Conservation (phyloP, 64 coral and sea anemone genomes). For the Anthopleura sola region DNA sequence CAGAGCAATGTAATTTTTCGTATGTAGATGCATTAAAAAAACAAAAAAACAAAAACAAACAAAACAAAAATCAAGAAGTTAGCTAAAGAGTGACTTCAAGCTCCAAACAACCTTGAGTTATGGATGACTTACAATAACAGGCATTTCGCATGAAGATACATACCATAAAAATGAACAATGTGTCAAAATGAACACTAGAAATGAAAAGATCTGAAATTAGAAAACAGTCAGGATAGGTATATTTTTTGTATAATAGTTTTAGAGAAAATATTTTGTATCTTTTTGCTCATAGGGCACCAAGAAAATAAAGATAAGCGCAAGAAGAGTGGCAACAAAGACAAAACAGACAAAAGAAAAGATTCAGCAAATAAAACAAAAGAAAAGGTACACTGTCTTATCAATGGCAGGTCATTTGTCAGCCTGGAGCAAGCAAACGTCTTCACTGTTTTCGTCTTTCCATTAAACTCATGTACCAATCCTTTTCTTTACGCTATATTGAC, state of each 20-base stretch:
- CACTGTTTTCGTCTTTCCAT: slow-evolving; percentile 83
- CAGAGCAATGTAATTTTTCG: too few relatives aligned
- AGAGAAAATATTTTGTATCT: too few relatives aligned
- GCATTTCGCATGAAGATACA: too few relatives aligned
- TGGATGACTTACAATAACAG: too few relatives aligned
- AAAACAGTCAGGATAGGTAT: slow-evolving; percentile 25
- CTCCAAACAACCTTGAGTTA: too few relatives aligned
- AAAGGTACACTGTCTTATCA: too few relatives aligned
- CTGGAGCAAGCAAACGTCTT: slow-evolving; percentile 84
- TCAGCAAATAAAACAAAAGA: slow-evolving; percentile 12
- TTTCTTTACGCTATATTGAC: slow-evolving; percentile 97
- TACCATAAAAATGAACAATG: too few relatives aligned
- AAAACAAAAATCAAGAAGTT: too few relatives aligned
- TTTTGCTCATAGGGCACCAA: background rate
- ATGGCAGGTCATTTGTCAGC: slow-evolving; percentile 64
- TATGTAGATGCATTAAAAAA: too few relatives aligned
- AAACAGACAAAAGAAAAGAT: slow-evolving; percentile 25
- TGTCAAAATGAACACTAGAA: too few relatives aligned
- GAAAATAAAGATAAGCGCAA: slow-evolving; percentile 28
- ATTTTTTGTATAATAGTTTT: background rate
- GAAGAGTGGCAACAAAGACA: slow-evolving; percentile 26
- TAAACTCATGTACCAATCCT: slow-evolving; percentile 94
- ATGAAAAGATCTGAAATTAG: background rate
- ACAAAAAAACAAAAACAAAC: too few relatives aligned
- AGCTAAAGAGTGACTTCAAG: too few relatives aligned